phyloP scores from a whole-genome alignment of 1,140 invertebrate genomes.

The Dendrolimus punctatus region DNA sequence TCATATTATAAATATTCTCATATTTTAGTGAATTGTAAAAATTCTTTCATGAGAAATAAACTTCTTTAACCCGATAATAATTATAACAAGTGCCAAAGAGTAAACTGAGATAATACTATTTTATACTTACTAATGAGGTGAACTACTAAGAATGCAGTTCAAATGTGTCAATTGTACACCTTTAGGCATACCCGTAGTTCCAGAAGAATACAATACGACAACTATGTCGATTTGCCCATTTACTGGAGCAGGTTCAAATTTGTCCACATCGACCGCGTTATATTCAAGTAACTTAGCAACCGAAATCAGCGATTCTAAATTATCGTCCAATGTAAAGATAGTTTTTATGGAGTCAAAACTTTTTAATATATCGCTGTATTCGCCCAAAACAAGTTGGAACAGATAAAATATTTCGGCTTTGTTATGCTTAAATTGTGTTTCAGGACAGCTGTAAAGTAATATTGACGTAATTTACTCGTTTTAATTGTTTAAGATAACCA shows the following conservation, averaged over 20 bases:
- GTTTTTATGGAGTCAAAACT: constrained; percentile 31
- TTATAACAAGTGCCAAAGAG: not conserved
- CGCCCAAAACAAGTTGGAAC: constrained; percentile 34
- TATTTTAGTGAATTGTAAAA: no score
- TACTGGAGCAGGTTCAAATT: constrained; percentile 36
- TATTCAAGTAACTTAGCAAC: constrained; percentile 22
- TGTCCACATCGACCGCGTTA: constrained; percentile 26
- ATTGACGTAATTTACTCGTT: no score
- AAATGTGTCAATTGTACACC: constrained; percentile 81
- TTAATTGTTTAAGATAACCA: no score
- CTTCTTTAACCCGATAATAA: no score
- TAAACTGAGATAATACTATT: constrained; percentile 1
- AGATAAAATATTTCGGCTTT: constrained; percentile 44
- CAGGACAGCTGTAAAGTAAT: constrained; percentile 33
- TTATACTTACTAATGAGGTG: constrained; percentile 38
- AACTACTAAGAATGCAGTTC: constrained; percentile 71
- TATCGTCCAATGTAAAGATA: constrained; percentile 32
- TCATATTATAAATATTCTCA: no score
- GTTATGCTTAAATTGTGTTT: constrained; percentile 37
- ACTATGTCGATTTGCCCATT: constrained; percentile 42
- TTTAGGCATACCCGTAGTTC: constrained; percentile 85
- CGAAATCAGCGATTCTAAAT: constrained; percentile 13
- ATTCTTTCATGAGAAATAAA: no score
- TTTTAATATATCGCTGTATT: constrained; percentile 32
- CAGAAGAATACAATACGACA: constrained; percentile 71